phyloP scores from a whole-genome alignment of 1,140 invertebrate species.

The Hestina assimilis region DNA sequence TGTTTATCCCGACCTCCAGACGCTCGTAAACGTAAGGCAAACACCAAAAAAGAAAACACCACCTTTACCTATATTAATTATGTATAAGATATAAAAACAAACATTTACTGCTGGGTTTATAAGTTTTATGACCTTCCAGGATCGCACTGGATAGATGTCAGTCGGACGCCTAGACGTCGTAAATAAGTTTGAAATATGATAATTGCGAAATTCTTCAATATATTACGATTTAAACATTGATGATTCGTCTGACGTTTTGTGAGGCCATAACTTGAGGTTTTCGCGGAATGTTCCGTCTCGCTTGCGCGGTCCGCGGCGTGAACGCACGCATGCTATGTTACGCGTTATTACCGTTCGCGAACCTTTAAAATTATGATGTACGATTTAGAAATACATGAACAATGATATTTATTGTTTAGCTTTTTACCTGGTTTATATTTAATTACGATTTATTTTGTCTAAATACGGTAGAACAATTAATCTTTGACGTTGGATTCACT shows the following conservation, averaged over 20 bases:
- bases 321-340: background rate
- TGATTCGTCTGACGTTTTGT: constrained; percentile 74
- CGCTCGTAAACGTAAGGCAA: constrained; percentile 40
- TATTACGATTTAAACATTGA: constrained; percentile 77
- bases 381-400: background rate
- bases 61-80: constrained; percentile 40
- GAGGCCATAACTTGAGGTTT: constrained; percentile 60
- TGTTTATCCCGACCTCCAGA: constrained; percentile 26
- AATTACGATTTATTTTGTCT: background rate
- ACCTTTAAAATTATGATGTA: background rate
- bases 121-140: constrained; percentile 63
- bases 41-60: constrained; percentile 35
- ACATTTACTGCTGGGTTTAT: constrained; percentile 66
- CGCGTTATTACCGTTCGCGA: background rate
- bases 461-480: too few relatives aligned
- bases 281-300: constrained; percentile 53
- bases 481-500: too few relatives aligned
- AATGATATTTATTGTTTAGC: background rate
- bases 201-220: constrained; percentile 78
- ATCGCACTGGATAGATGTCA: constrained; percentile 66
- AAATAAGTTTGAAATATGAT: constrained; percentile 77
- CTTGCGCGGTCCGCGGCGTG: constrained; percentile 22
- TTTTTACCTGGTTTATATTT: background rate
- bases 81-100: constrained; percentile 65
- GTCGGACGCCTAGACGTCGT: constrained; percentile 71